Evolutionary conservation across 2,888 invertebrate genomes (phyloP).

Genomic region (Ametastegia equiseti): DNA sequence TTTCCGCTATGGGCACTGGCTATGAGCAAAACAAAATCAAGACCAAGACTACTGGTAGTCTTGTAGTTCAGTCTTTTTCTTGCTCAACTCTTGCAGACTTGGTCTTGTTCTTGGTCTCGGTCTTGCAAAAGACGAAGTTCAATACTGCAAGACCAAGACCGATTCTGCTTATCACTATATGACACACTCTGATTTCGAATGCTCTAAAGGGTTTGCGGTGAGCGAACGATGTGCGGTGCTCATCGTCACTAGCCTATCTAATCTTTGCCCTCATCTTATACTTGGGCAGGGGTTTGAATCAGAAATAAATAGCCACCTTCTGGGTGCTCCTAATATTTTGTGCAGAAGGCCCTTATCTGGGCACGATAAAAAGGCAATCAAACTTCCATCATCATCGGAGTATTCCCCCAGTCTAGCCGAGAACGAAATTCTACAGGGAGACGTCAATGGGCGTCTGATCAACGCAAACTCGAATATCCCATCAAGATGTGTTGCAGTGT

Average conservation of each 20-base stretch:
- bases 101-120: too few species aligned
- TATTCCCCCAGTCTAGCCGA: background rate
- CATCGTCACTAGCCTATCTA: background rate
- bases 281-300: background rate
- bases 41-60: too few species aligned
- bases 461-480: background rate
- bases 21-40: too few species aligned
- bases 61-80: too few species aligned
- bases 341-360: background rate
- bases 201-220: background rate
- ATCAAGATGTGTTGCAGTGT: background rate
- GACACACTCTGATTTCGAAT: background rate
- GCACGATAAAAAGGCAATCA: slow-evolving; percentile 20
- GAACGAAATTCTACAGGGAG: background rate
- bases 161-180: too few species aligned
- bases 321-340: background rate
- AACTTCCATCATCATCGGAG: slow-evolving; percentile 26
- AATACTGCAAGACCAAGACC: too few species aligned
- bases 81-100: too few species aligned
- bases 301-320: background rate
- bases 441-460: background rate
- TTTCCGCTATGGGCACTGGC: too few species aligned
- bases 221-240: background rate
- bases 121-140: too few species aligned
- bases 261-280: background rate